Evolutionary conservation across 2,797 vertebrate genomes (phyloP), one percentile per base, ranked within the genome.

Genomic region (Microctenopoma lineatum): DNA sequence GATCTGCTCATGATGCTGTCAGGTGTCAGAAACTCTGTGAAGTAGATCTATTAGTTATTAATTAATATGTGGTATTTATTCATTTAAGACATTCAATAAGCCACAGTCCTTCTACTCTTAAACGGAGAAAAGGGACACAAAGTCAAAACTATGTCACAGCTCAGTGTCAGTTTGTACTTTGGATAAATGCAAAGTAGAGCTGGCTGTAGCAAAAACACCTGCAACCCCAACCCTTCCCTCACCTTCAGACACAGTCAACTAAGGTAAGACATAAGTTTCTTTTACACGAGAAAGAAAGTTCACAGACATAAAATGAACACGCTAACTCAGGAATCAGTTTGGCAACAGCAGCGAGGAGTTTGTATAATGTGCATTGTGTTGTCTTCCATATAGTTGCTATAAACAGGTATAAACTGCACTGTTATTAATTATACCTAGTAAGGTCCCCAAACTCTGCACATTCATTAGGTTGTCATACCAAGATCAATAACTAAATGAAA

Each of bases 171-270:
- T 89, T 89, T 79, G 64, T 75, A 66, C 48, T 89, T 92, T 90
- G 84, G 72, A 50, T 91, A 88, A 76, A 92, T 90, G 90, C 81
- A 92, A 92, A 92, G 58, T 56, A 61, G 47, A 76, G 51, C 8
- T 56, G 81, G 79, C 71, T 75, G 62, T 51, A 85, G 73, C 64
- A 73, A 84, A 87, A 88, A 79, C 82, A 86, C 77, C 83, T 84
- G 81, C 39, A 70, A 74, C 32, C n/a, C 51, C 29, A 70, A 66
- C 77, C 66, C 79, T 21, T 21, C 2, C 21, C 21, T 21, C 21
- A 21, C 21, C 21, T 21, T 21, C 2, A 21, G 21, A 21, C 21
- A 21, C 34, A 67, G 36, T 4, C 21, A 41, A 53, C 42, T 42
- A 15, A 42, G 11, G 12, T 4, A 41, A 39, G 39, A 12, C 39